phyloP scores from a whole-genome alignment of 2,113 vertebrate species.

The Seriola rivoliana region DNA sequence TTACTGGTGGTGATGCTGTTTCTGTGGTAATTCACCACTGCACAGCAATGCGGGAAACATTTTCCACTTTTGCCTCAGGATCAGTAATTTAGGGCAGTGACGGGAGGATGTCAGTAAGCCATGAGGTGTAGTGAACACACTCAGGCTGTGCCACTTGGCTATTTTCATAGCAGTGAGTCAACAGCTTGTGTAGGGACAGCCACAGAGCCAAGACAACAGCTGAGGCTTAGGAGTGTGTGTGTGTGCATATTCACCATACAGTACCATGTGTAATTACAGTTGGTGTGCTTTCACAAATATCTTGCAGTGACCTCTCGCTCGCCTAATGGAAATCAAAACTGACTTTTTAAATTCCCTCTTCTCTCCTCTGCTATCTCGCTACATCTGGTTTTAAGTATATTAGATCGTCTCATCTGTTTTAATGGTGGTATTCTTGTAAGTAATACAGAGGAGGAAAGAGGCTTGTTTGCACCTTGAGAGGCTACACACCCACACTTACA shows the following conservation, averaged over 20 bases:
- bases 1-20: not conserved
- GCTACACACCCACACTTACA: slow-evolving; percentile 11
- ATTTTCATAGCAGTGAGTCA: slow-evolving; percentile 67
- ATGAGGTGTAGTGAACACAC: slow-evolving; percentile 7
- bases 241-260: slow-evolving; percentile 8
- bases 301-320: not conserved
- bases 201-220: slow-evolving; percentile 57
- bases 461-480: not conserved
- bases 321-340: not conserved
- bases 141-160: slow-evolving; percentile 17
- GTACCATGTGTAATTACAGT: slow-evolving; percentile 11
- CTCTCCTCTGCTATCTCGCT: not conserved
- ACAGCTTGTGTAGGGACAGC: slow-evolving; percentile 33
- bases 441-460: not conserved
- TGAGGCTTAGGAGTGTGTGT: slow-evolving; percentile 54
- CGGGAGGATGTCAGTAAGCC: slow-evolving; percentile 4
- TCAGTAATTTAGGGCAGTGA: slow-evolving; percentile 16
- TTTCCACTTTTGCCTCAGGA: slow-evolving; percentile 21
- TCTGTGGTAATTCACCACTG: slow-evolving; percentile 1
- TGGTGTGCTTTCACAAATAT: not conserved
- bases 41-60: not conserved
- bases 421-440: not conserved
- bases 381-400: not conserved
- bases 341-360: not conserved
- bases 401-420: not conserved